phyloP scores from a whole-genome alignment of 2,113 vertebrate species.

The Phyllopteryx taeniolatus region DNA sequence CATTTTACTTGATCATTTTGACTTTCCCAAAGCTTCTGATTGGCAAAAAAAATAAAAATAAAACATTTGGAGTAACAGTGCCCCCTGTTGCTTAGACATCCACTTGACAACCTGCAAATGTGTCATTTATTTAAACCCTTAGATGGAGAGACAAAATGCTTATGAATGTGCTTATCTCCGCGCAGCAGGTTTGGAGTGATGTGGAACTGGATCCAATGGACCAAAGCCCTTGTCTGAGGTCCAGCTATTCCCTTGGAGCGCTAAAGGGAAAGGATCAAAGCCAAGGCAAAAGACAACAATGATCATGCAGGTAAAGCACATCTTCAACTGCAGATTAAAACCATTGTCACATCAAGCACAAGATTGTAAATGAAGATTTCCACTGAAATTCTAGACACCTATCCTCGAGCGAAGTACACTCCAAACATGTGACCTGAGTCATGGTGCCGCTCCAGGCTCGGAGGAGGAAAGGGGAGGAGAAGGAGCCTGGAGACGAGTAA shows the following conservation, averaged over 20 bases:
- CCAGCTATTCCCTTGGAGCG: constrained; percentile 41
- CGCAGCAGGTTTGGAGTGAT: constrained; percentile 67
- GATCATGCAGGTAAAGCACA: constrained; percentile 51
- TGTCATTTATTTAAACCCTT: neutral
- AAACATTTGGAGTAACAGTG: no score
- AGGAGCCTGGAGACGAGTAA: neutral
- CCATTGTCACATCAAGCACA: neutral
- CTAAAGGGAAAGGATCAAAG: constrained; percentile 38
- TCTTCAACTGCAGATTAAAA: neutral
- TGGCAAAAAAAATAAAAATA: neutral
- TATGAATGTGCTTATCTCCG: neutral
- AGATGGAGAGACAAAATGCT: neutral
- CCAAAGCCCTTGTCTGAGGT: constrained; percentile 30
- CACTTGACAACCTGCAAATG: no score
- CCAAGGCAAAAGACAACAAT: constrained; percentile 30
- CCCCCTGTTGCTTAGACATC: no score
- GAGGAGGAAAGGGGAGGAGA: neutral
- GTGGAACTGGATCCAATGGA: constrained; percentile 65
- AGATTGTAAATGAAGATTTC: constrained; percentile 1
- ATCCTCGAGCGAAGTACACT: constrained; percentile 20
- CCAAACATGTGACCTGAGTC: constrained; percentile 33
- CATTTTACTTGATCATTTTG: neutral
- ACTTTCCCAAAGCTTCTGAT: neutral
- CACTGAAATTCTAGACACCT: constrained; percentile 25
- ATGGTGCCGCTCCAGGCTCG: constrained; percentile 1